phyloP scores from a whole-genome alignment of 1,140 invertebrate species.

The Sarcophaga bullata region DNA sequence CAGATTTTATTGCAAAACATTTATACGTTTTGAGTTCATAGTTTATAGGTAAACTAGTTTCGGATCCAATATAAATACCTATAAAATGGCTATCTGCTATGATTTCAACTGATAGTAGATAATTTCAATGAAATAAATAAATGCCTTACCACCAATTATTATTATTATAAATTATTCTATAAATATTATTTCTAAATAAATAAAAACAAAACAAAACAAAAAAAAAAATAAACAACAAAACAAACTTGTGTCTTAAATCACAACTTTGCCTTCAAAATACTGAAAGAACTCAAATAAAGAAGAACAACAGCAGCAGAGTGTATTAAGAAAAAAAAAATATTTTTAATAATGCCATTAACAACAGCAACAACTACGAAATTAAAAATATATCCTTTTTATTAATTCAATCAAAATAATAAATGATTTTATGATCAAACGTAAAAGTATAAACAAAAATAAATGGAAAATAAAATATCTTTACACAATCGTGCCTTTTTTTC shows the following conservation, averaged over 20 bases:
- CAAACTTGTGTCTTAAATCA: conserved; percentile 17
- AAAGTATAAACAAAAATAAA: conserved; percentile 6
- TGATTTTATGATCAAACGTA: background rate
- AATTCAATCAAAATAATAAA: background rate
- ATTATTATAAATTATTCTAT: background rate
- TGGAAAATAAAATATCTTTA: conserved; percentile 14
- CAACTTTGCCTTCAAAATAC: conserved; percentile 26
- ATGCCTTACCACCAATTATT: conserved; percentile 17
- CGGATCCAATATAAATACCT: too few relatives aligned
- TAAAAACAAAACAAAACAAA: too few relatives aligned
- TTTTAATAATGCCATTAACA: background rate
- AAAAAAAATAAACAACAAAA: background rate
- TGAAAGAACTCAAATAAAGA: conserved; percentile 9
- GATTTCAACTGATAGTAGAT: too few relatives aligned
- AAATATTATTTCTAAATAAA: background rate
- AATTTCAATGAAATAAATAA: background rate
- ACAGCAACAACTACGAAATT: background rate
- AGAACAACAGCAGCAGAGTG: too few relatives aligned
- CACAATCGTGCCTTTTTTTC: conserved; percentile 46
- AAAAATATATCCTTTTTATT: background rate
- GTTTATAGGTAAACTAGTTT: too few relatives aligned
- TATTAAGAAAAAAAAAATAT: background rate
- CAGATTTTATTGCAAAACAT: background rate
- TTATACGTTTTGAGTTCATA: background rate
- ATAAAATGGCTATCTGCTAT: too few relatives aligned